A percentile compares a stretch with the other conserved stretches of the same genome.
Evolutionary conservation across 1,140 invertebrate genomes (phyloP).

Genomic region (Drosophila hydei): DNA sequence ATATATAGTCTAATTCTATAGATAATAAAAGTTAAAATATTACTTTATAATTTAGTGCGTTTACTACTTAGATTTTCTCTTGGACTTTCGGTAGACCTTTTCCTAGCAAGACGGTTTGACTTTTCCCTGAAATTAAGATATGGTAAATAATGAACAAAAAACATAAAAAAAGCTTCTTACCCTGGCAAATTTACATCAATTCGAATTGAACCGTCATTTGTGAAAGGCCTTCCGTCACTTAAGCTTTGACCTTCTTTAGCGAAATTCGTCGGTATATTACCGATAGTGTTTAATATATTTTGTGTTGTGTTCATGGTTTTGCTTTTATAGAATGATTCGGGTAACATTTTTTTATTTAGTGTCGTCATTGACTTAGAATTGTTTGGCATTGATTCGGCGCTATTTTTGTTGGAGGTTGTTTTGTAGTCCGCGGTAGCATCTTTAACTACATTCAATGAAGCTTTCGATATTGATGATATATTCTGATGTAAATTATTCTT

Average conservation of each 20-base stretch:
- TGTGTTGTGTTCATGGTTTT: background rate
- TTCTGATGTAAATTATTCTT: conserved; percentile 15
- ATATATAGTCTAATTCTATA: background rate
- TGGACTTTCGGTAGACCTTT: conserved; percentile 11
- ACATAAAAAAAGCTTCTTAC: background rate
- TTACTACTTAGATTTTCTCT: conserved; percentile 19
- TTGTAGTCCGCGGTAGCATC: background rate
- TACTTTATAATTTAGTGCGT: conserved; percentile 21
- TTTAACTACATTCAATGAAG: conserved; percentile 3
- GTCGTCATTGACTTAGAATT: background rate
- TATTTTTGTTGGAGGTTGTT: background rate
- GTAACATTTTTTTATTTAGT: background rate
- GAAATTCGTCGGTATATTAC: background rate
- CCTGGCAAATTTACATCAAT: conserved; percentile 3
- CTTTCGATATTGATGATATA: conserved; percentile 17
- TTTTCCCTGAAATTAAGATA: conserved; percentile 20
- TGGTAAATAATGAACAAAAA: background rate
- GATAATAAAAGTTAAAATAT: background rate
- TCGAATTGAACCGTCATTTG: background rate
- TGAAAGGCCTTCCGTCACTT: background rate
- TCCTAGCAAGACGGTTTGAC: background rate
- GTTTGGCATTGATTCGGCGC: background rate
- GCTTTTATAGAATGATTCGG: background rate
- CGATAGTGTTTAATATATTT: background rate
- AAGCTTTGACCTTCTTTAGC: background rate